A percentile compares a stretch with the other conserved stretches of the same genome.
Evolutionary conservation across 2,113 vertebrate genomes (phyloP).

Genomic region (Amphiprion percula): DNA sequence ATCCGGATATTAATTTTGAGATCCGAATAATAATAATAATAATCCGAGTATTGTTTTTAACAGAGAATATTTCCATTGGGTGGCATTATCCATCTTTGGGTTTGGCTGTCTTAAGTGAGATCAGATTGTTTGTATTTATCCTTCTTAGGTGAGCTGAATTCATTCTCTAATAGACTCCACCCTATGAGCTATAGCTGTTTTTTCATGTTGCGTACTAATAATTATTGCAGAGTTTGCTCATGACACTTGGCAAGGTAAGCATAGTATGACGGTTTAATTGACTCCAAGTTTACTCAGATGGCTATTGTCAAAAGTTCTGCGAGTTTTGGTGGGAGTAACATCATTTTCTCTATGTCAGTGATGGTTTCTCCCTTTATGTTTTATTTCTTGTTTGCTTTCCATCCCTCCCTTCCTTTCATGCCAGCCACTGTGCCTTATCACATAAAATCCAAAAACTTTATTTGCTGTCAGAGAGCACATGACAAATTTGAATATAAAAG

Average conservation of each 20-base stretch:
- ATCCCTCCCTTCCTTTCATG: not conserved
- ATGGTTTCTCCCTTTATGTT: not conserved
- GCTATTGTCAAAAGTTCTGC: not conserved
- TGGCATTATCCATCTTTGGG: too few relatives aligned
- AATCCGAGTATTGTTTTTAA: too few relatives aligned
- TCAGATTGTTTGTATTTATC: too few relatives aligned
- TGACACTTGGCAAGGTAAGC: slow-evolving; percentile 9
- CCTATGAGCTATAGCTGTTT: slow-evolving; percentile 4
- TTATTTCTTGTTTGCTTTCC: too few relatives aligned
- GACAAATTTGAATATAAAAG: not conserved
- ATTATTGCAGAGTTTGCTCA: not conserved
- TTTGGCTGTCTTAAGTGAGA: too few relatives aligned
- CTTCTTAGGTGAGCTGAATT: not conserved
- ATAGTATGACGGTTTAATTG: slow-evolving; percentile 19
- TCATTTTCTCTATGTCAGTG: slow-evolving; percentile 13
- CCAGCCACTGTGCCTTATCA: slow-evolving; percentile 8
- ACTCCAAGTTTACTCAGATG: slow-evolving; percentile 14
- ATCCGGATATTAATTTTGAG: too few relatives aligned
- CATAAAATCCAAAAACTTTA: not conserved
- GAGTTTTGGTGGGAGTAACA: not conserved
- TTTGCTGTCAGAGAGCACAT: not conserved
- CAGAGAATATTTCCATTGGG: too few relatives aligned
- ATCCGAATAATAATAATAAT: too few relatives aligned
- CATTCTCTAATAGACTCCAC: not conserved
- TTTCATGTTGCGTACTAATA: not conserved